A percentile compares a stretch with the other conserved stretches of the same genome.
phyloP scores from a whole-genome alignment of 2,888 invertebrate species.

The Drosophila parthenogenetica region DNA sequence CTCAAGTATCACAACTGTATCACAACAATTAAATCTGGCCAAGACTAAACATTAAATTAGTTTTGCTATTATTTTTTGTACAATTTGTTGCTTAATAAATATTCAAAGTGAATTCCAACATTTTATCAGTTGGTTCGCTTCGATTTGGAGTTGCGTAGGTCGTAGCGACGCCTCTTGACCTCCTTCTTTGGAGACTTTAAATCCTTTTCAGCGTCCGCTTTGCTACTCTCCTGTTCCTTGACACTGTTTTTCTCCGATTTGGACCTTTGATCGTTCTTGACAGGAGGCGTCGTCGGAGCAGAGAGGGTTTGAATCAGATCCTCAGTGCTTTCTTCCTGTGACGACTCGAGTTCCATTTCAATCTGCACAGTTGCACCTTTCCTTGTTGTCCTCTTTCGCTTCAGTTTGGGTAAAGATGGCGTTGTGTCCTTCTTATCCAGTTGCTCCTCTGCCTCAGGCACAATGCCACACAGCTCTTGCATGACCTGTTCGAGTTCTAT shows the following conservation, averaged over 20 bases:
- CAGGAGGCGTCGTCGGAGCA: background rate
- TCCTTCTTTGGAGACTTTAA: background rate
- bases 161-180: slow-evolving; percentile 51
- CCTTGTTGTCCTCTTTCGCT: background rate
- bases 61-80: background rate
- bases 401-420: slow-evolving; percentile 12
- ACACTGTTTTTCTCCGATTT: background rate
- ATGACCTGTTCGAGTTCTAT: slow-evolving; percentile 55
- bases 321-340: background rate
- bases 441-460: background rate
- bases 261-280: background rate
- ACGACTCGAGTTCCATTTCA: background rate
- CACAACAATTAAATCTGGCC: background rate
- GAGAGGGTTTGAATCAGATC: slow-evolving; percentile 9
- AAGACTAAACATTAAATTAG: background rate
- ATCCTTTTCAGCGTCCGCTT: slow-evolving; percentile 24
- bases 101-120: background rate
- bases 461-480: slow-evolving; percentile 50
- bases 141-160: slow-evolving; percentile 52
- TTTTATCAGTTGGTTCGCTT: slow-evolving; percentile 19
- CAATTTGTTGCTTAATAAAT: slow-evolving; percentile 23
- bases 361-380: background rate
- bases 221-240: background rate
- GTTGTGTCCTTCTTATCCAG: background rate
- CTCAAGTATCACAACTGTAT: slow-evolving; percentile 9